Evolutionary conservation across 2,797 vertebrate genomes (phyloP), one percentile per base, ranked within the genome.

Genomic region (Nannoperca australis): DNA sequence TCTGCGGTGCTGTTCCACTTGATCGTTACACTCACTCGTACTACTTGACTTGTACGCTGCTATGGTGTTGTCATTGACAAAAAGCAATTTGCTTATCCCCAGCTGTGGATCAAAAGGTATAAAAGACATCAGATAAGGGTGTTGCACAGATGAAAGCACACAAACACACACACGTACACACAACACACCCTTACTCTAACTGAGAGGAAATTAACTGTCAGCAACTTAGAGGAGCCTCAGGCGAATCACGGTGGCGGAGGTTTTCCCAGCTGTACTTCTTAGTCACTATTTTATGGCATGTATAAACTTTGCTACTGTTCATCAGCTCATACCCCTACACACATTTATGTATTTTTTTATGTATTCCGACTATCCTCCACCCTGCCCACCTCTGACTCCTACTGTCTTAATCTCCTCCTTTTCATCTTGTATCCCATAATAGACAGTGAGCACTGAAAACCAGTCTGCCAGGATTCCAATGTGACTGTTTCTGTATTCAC

Each of bases 51-150:
- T 85, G 59, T 85, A 59, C 3, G 36, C 83, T 0, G 60, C 6
- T 14, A 70, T 84, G 76, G 93, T 94, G 55, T 15, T 64, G 0
- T 77, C n/a, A 54, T 95, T 96, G 56, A 95, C 55, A 77, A 96
- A 95, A 17, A 53, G 1, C 0, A 51, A 40, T 81, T 95, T 95
- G 34, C 2, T 0, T 27, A 94, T 6, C 2, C 91, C 88, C 68
- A 93, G 20, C 95, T 96, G 93, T 70, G 64, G 66, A 83, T 32
- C 0, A 42, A 61, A 73, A 55, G 11, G 27, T 71, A 42, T 0
- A 54, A 56, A 44, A 61, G 22, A 79, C 68, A 71, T 79, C 27
- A 63, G 70, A 69, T 51, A n/a, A 45, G 58, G 34, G 13, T 15
- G 50, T 63, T 10, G 2, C 40, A 74, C n/a, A 49, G 2, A 59